These are phyloP conservation scores for Zaprionus taronus DNA, from an alignment of 1,140 invertebrate genomes.

Conservation along the genomic window DNA sequence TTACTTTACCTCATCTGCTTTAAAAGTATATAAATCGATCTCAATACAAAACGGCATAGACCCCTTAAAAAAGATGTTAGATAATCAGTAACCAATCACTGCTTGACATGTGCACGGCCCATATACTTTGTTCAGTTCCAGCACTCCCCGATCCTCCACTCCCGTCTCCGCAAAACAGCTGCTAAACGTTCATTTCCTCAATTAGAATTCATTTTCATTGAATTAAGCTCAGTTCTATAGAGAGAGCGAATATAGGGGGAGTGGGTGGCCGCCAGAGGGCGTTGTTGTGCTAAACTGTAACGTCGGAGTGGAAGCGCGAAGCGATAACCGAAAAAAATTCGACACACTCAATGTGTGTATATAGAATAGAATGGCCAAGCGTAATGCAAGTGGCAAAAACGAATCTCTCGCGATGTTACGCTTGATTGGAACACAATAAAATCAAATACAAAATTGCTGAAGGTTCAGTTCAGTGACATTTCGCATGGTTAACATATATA, in stretches of 20 bases:
- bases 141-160: background rate
- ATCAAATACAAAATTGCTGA: conserved; percentile 13
- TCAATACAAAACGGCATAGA: background rate
- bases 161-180: conserved; percentile 2
- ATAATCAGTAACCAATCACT: conserved; percentile 24
- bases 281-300: conserved; percentile 32
- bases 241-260: background rate
- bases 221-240: conserved; percentile 19
- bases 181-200: conserved; percentile 79
- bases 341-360: background rate
- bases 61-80: background rate
- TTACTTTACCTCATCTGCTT: conserved; percentile 8
- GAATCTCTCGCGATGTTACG: conserved; percentile 12
- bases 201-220: conserved; percentile 67
- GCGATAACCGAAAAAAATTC: conserved; percentile 33
- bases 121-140: background rate
- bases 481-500: background rate
- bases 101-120: conserved; percentile 23
- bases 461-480: conserved; percentile 34
- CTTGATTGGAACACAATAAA: conserved; percentile 12
- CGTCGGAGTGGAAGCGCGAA: conserved; percentile 6
- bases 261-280: background rate
- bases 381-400: conserved; percentile 43
- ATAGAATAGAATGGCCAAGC: background rate
- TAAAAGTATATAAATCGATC: background rate